Percentiles rank a stretch among this genome's conserved stretches.
Evolutionary conservation across 1,140 invertebrate species (phyloP).

Genomic region (Aphaenogaster ashmeadi): DNA sequence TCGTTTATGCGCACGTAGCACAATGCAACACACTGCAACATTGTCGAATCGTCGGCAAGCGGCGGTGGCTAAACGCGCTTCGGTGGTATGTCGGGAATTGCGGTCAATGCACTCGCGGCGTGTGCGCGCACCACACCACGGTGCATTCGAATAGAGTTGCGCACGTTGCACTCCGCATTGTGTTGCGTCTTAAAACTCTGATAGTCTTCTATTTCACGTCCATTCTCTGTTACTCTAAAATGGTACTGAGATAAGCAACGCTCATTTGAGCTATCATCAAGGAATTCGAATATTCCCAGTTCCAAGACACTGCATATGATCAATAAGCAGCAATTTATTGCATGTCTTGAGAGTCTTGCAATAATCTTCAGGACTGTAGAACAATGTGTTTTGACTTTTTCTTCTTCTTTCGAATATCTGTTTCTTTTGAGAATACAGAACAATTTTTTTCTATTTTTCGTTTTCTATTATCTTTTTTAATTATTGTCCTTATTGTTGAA

Average conservation of each 20-base stretch:
- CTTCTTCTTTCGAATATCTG: constrained; percentile 45
- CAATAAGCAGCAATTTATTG: background rate
- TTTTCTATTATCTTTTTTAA: background rate
- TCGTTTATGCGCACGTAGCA: constrained; percentile 36
- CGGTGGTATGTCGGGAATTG: constrained; percentile 50
- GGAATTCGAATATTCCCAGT: background rate
- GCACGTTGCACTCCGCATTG: constrained; percentile 25
- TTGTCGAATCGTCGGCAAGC: constrained; percentile 42
- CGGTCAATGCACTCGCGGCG: constrained; percentile 59
- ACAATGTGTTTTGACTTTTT: background rate
- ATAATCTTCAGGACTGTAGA: background rate
- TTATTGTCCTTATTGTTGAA: background rate
- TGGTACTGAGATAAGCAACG: background rate
- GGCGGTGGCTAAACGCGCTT: constrained; percentile 40
- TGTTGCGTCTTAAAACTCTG: constrained; percentile 1
- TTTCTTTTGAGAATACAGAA: constrained; percentile 26
- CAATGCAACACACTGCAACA: constrained; percentile 21
- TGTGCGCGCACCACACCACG: constrained; percentile 26
- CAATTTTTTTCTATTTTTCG: background rate
- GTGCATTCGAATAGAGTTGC: constrained; percentile 46
- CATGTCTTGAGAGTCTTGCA: background rate
- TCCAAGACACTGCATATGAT: background rate
- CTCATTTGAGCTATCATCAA: background rate
- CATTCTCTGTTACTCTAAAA: background rate
- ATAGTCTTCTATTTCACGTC: background rate